These are phyloP conservation scores for Meloidogyne floridensis DNA, from an alignment of 1,140 invertebrate genomes.

Conservation along the genomic window DNA sequence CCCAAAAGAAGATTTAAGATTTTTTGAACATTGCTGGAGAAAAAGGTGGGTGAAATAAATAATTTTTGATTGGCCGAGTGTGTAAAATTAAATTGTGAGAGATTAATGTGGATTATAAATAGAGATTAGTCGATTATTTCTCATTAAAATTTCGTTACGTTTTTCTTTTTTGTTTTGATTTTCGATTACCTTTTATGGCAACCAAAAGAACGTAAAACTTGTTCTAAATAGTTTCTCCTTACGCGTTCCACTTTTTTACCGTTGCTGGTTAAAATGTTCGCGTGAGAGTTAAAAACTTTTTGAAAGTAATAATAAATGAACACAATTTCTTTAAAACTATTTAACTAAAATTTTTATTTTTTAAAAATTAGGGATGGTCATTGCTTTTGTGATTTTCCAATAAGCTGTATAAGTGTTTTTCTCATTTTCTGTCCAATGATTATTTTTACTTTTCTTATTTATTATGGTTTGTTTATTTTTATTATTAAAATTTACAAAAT, in stretches of 20 bases:
- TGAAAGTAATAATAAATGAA: too few species aligned
- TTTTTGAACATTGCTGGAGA: background rate
- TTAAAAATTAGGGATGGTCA: background rate
- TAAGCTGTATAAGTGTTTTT: background rate
- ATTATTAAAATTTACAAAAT: background rate
- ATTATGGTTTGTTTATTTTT: background rate
- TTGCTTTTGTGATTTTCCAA: conserved; percentile 1
- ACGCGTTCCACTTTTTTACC: too few species aligned
- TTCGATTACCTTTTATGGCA: too few species aligned
- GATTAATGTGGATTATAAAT: background rate
- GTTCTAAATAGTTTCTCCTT: too few species aligned
- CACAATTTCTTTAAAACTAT: background rate
- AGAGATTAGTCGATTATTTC: background rate
- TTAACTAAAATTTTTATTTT: background rate
- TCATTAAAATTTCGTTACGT: too few species aligned
- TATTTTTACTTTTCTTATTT: background rate
- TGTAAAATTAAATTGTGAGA: background rate
- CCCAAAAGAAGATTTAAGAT: background rate
- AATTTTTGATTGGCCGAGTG: background rate
- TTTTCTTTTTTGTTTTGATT: too few species aligned
- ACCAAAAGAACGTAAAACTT: too few species aligned
- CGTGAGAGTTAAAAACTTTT: too few species aligned
- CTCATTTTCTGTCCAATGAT: background rate
- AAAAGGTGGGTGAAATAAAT: background rate
- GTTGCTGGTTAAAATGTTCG: too few species aligned